These are phyloP conservation scores for Pteromalus puparum DNA, from an alignment of 1,140 invertebrate species.

Conservation along the genomic window DNA sequence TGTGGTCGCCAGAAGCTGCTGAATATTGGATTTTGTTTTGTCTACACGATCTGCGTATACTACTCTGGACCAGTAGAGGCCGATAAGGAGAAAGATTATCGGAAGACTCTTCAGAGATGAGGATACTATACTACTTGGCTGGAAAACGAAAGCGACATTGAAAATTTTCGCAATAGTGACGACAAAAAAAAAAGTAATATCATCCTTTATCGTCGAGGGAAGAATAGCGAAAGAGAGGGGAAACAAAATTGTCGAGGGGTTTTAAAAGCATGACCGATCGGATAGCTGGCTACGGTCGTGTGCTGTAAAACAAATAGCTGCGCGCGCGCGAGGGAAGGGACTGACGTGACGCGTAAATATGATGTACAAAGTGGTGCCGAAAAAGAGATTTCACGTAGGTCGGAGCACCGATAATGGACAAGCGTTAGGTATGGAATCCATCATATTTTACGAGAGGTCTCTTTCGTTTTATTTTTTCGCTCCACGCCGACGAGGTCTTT, in stretches of 20 bases:
- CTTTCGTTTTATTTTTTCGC: slow-evolving; percentile 12
- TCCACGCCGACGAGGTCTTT: not conserved
- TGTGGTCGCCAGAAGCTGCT: not conserved
- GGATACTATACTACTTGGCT: not conserved
- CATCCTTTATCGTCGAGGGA: not conserved
- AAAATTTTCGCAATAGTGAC: not conserved
- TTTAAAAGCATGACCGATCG: slow-evolving; percentile 18
- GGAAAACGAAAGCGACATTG: too few species aligned
- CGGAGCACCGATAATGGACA: slow-evolving; percentile 26
- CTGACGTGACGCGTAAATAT: slow-evolving; percentile 32
- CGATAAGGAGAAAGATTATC: not conserved
- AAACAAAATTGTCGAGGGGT: not conserved
- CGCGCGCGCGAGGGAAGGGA: not conserved
- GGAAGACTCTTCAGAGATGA: too few species aligned
- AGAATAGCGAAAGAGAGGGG: not conserved
- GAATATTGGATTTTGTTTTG: slow-evolving; percentile 2
- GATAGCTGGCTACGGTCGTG: not conserved
- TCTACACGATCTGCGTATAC: not conserved
- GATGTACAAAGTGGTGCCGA: slow-evolving; percentile 11
- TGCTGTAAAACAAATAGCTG: slow-evolving; percentile 31
- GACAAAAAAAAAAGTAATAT: not conserved
- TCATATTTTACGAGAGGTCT: slow-evolving; percentile 27
- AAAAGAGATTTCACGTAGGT: slow-evolving; percentile 2
- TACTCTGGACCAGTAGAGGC: not conserved
- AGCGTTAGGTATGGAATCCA: slow-evolving; percentile 40